Evolutionary conservation across 2,113 vertebrate genomes (phyloP).

Genomic region (Tragelaphus buxtoni): DNA sequence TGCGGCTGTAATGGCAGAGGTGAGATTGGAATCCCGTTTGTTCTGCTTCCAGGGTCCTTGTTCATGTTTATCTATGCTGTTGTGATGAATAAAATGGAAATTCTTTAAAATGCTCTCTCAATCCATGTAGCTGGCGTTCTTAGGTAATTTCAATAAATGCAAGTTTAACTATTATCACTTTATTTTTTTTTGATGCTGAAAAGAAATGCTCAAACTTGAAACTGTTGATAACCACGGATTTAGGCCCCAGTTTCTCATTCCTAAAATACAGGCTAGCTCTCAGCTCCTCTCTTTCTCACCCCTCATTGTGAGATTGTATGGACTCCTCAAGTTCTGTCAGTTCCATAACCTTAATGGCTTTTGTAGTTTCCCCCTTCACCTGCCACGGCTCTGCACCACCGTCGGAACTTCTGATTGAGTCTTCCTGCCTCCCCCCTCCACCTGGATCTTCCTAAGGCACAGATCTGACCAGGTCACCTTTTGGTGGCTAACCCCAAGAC

Average conservation of each 20-base stretch:
- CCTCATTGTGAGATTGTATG: accelerated
- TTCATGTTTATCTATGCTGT: not conserved
- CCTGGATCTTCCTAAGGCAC: not conserved
- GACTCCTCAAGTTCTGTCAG: not conserved
- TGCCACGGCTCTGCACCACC: not conserved
- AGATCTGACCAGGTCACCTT: not conserved
- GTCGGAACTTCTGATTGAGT: accelerated
- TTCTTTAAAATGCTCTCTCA: not conserved
- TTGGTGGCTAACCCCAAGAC: not conserved
- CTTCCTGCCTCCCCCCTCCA: not conserved
- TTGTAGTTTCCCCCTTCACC: not conserved
- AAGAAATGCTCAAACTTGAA: not conserved
- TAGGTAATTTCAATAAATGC: not conserved
- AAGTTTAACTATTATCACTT: not conserved
- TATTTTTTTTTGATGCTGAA: not conserved
- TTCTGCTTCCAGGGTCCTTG: not conserved
- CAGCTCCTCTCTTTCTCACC: not conserved
- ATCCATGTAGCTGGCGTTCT: not conserved
- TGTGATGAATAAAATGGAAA: not conserved
- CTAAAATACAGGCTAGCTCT: not conserved
- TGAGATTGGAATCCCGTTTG: not conserved
- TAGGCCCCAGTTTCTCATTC: not conserved
- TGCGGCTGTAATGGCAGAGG: too few species aligned
- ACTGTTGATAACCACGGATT: not conserved
- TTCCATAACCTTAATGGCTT: not conserved